Conservation (phyloP, 2,113 vertebrate species). For the Alces alces region DNA sequence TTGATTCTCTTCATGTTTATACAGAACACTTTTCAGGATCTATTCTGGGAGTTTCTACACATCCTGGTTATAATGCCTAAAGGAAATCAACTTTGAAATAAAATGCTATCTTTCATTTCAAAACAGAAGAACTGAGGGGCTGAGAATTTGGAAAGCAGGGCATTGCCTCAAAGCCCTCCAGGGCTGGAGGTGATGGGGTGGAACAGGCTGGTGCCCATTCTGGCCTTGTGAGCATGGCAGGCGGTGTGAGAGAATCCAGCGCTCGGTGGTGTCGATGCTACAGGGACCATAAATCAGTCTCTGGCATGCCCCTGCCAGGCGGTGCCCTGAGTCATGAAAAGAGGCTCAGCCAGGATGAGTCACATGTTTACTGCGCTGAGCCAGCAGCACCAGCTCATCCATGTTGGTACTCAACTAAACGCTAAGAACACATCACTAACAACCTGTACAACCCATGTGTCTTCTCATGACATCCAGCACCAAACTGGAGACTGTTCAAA, state of each 20-base stretch:
- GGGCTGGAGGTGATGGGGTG: not conserved
- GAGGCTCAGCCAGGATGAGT: conserved; percentile 31
- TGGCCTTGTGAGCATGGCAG: not conserved
- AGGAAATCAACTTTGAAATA: not conserved
- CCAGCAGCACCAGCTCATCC: conserved; percentile 19
- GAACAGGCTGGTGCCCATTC: not conserved
- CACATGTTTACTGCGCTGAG: conserved; percentile 5
- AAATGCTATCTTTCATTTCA: not conserved
- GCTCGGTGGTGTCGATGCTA: not conserved
- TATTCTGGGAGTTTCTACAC: not conserved
- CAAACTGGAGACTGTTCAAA: conserved; percentile 4
- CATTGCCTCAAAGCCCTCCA: not conserved
- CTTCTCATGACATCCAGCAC: not conserved
- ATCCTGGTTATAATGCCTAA: not conserved
- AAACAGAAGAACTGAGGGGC: not conserved
- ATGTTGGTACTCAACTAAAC: not conserved
- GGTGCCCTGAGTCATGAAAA: not conserved
- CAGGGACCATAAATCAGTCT: not conserved
- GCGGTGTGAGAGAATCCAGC: not conserved
- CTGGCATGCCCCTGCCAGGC: not conserved
- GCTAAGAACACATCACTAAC: conserved; percentile 35
- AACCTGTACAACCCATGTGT: not conserved
- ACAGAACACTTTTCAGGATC: not conserved
- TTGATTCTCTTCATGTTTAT: not conserved
- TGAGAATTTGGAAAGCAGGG: not conserved